phyloP scores from a whole-genome alignment of 1,140 invertebrate species.

The Paramacrobiotus metropolitanus region DNA sequence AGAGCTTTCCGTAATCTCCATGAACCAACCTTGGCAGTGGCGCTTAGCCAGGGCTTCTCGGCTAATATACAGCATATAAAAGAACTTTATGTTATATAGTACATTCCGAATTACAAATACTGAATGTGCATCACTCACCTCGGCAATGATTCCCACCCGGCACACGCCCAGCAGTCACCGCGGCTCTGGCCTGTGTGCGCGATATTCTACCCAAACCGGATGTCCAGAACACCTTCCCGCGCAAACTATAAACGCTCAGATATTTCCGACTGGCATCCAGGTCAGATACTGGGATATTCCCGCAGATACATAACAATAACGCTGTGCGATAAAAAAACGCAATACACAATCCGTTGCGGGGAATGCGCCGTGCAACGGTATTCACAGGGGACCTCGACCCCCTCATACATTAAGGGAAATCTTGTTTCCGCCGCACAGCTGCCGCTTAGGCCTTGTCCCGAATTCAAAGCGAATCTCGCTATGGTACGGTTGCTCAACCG shows the following conservation, averaged over 20 bases:
- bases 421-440: too few relatives aligned
- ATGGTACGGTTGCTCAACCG: too few relatives aligned
- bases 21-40: slow-evolving; percentile 36
- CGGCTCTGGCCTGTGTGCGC: slow-evolving; percentile 41
- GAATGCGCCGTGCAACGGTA: too few relatives aligned
- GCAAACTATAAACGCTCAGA: slow-evolving; percentile 26
- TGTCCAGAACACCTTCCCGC: slow-evolving; percentile 36
- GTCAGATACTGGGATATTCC: too few relatives aligned
- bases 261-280: slow-evolving; percentile 41
- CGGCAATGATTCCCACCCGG: slow-evolving; percentile 41
- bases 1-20: slow-evolving; percentile 28
- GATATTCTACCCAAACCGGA: slow-evolving; percentile 44
- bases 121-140: slow-evolving; percentile 27
- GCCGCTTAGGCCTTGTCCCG: too few relatives aligned
- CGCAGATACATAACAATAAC: too few relatives aligned
- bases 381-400: too few relatives aligned
- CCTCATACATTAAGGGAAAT: too few relatives aligned
- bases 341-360: too few relatives aligned
- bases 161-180: slow-evolving; percentile 37
- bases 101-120: too few relatives aligned
- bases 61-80: slow-evolving; percentile 23
- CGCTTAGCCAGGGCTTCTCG: slow-evolving; percentile 34
- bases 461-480: too few relatives aligned
- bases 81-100: slow-evolving; percentile 5
- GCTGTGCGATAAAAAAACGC: too few relatives aligned